Conservation (phyloP, 2,113 vertebrate genomes). For the Onychorhynchus coronatus region DNA sequence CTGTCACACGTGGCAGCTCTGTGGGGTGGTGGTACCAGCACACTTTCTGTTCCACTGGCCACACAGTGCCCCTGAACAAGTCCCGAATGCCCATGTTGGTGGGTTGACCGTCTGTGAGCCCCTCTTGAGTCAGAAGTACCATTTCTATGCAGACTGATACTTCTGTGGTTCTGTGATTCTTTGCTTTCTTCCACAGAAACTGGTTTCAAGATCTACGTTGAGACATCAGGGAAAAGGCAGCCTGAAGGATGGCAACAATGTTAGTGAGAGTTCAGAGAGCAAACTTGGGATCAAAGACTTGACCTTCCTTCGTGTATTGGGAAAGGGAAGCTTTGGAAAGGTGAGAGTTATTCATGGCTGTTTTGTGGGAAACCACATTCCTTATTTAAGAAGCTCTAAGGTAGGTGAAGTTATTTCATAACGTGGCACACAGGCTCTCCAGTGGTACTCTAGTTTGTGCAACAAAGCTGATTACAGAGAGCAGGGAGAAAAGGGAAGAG, state of each 20-base stretch:
- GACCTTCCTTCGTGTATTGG: constrained; percentile 90
- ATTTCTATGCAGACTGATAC: not conserved
- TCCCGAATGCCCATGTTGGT: not conserved
- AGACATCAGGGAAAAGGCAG: constrained; percentile 69
- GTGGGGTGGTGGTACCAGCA: not conserved
- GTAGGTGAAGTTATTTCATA: not conserved
- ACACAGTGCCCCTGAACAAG: not conserved
- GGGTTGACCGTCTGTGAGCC: not conserved
- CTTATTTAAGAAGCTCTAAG: not conserved
- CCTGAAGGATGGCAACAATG: constrained; percentile 31
- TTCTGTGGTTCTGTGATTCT: too few relatives aligned
- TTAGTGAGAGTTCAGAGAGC: constrained; percentile 51
- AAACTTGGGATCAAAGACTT: constrained; percentile 86
- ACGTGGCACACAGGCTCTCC: not conserved
- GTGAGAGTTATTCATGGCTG: constrained; percentile 67
- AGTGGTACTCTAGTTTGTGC: not conserved
- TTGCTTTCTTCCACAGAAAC: constrained; percentile 58
- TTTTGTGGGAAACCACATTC: not conserved
- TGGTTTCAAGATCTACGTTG: constrained; percentile 68
- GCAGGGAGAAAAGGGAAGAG: not conserved
- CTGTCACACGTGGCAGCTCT: accelerated
- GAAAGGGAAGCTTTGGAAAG: constrained; percentile 99
- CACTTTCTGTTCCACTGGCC: not conserved
- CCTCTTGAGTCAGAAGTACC: not conserved
- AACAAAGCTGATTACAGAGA: not conserved